Conservation (phyloP, 2,113 vertebrate genomes). For the Peucedramus taeniatus region DNA sequence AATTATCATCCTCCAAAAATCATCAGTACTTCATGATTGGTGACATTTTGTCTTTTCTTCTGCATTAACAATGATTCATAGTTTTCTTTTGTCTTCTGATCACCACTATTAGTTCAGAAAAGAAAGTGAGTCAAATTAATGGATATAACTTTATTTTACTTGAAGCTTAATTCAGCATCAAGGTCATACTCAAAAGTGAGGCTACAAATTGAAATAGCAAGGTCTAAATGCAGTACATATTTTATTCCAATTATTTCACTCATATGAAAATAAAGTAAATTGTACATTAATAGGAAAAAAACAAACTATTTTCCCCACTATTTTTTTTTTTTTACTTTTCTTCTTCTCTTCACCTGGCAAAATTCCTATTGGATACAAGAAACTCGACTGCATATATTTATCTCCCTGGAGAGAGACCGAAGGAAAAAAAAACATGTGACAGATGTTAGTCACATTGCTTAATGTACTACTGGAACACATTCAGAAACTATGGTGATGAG, state of each 20-base stretch:
- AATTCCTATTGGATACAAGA: not conserved
- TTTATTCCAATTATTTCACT: not conserved
- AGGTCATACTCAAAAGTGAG: not conserved
- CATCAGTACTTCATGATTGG: not conserved
- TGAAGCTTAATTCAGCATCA: not conserved
- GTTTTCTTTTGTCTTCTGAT: not conserved
- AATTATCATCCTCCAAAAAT: not conserved
- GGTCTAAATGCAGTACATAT: not conserved
- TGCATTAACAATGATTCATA: not conserved
- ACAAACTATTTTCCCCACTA: not conserved
- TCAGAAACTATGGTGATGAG: constrained; percentile 36
- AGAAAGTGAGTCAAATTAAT: not conserved
- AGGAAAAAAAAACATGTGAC: not conserved
- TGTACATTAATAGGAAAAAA: not conserved
- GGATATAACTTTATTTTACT: not conserved
- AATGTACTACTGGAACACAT: constrained; percentile 19
- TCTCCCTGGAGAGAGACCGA: not conserved
- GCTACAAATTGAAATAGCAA: not conserved
- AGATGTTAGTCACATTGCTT: constrained; percentile 48
- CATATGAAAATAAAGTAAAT: not conserved
- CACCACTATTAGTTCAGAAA: not conserved
- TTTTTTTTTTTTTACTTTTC: not conserved
- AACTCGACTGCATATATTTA: not conserved
- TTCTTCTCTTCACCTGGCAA: not conserved
- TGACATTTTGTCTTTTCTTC: not conserved